Base-by-base conservation (phyloP, 1,140 invertebrate species). In the Harpegnathos saltator region DNA sequence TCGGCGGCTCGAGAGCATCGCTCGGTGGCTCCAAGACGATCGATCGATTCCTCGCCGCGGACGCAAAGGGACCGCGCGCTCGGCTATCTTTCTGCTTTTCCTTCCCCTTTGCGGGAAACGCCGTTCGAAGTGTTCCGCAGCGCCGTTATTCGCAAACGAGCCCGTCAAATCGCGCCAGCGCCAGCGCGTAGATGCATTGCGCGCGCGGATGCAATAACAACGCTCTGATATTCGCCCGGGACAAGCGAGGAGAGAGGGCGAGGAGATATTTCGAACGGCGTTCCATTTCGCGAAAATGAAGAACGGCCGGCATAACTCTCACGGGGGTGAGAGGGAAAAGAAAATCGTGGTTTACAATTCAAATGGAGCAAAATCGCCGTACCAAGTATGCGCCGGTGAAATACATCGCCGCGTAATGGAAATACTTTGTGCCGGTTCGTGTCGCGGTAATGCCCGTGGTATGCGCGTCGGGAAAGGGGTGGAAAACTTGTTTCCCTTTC, bases 361-460 rank as follows among this genome's bases (percentile, higher is more conserved):
- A 82, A 85, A 88, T 82, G 75, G 87, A 22, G 71, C 38, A 73
- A 85, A 89, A 85, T 89, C 82, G 87, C 74, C n/a, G 78, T 19
- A 56, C 48, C 84, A 84, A 69, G 80, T 88, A 84, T 82, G 86
- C 83, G 22, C 44, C 85, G 56, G 22, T 85, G 86, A 88, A 85
- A 89, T 83, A 85, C 73, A 89, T 85, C 52, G 56, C 22, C 15
- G 56, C 44, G 86, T 83, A 89, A 89, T 89, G 83, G 87, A 88
- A 89, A 89, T 89, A 89, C 86, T 88, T 89, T 65, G 61, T 82
- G 77, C 77, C 11, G 71, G 63, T 85, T 87, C 86, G 86, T 77
- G 85, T 87, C 71, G 69, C 69, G 75, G 75, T 78, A 74, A 87
- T 82, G 61, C 33, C 72, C 9, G 50, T 77, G 82, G 85, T 85